Base-by-base conservation (phyloP, 53 echinoderm and acorn worm genomes). In the Astropecten irregularis region DNA sequence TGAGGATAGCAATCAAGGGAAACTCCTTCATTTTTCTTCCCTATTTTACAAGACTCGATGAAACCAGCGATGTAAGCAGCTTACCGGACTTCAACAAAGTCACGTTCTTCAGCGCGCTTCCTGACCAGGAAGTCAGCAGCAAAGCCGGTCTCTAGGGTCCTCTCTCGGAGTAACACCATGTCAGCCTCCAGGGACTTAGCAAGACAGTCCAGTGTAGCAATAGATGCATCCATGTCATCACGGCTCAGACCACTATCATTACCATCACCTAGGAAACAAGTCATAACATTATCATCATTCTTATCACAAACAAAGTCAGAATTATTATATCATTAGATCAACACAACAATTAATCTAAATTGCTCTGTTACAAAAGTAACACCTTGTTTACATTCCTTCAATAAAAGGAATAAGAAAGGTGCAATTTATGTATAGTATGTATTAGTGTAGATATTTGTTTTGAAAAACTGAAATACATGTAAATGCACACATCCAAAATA, bases 1-100 rank as follows among this genome's bases (percentile, higher is more conserved):
- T n/a, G n/a, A n/a, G n/a, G n/a, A n/a, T n/a, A n/a, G n/a, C n/a
- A n/a, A n/a, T n/a, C n/a, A n/a, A n/a, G n/a, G n/a, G n/a, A n/a
- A n/a, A n/a, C n/a, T n/a, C n/a, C n/a, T n/a, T n/a, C n/a, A n/a
- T n/a, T n/a, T n/a, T n/a, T n/a, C n/a, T n/a, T n/a, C n/a, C n/a
- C n/a, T n/a, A n/a, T n/a, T n/a, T n/a, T n/a, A n/a, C n/a, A n/a
- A n/a, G n/a, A n/a, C n/a, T n/a, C n/a, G n/a, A n/a, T n/a, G n/a
- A n/a, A n/a, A n/a, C n/a, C n/a, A n/a, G n/a, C n/a, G n/a, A n/a
- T n/a, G n/a, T n/a, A n/a, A n/a, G n/a, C n/a, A n/a, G 4, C 22
- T 57, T 71, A 99, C 99, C 99, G 85, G 40, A 99, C 92, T 90
- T 99, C 99, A 35, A 89, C 88, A 76, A 99, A 99, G 66, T 99